These are phyloP conservation scores for Sturnira hondurensis DNA, from an alignment of 2,113 vertebrate species.

Conservation along the genomic window DNA sequence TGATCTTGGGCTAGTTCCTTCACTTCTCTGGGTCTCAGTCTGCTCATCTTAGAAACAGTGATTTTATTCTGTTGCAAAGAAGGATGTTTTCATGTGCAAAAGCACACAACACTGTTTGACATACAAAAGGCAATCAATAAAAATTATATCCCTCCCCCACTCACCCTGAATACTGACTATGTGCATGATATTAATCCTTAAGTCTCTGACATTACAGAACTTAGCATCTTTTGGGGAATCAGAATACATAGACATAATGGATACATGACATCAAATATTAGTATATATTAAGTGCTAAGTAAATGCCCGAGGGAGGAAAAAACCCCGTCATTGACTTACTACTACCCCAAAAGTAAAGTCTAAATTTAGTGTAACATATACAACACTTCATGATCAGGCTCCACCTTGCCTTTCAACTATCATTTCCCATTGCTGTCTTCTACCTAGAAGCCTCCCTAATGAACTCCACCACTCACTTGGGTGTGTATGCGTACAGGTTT, in stretches of 20 bases:
- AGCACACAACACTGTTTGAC: neutral
- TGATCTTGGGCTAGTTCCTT: neutral
- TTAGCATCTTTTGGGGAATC: neutral
- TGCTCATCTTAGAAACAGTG: neutral
- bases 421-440: neutral
- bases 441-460: neutral
- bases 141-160: neutral
- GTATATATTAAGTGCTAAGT: neutral
- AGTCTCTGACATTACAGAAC: neutral
- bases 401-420: neutral
- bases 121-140: neutral
- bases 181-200: neutral
- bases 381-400: neutral
- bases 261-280: neutral
- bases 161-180: neutral
- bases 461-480: no score
- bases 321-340: neutral
- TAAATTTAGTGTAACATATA: neutral
- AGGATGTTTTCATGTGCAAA: neutral
- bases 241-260: neutral
- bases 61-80: neutral
- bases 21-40: neutral
- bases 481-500: rapidly evolving
- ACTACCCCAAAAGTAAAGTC: neutral
- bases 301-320: neutral